A percentile compares a stretch with the other conserved stretches of the same genome.
Evolutionary conservation across 2,113 vertebrate genomes (phyloP).

Genomic region (Coreoperca whiteheadi): DNA sequence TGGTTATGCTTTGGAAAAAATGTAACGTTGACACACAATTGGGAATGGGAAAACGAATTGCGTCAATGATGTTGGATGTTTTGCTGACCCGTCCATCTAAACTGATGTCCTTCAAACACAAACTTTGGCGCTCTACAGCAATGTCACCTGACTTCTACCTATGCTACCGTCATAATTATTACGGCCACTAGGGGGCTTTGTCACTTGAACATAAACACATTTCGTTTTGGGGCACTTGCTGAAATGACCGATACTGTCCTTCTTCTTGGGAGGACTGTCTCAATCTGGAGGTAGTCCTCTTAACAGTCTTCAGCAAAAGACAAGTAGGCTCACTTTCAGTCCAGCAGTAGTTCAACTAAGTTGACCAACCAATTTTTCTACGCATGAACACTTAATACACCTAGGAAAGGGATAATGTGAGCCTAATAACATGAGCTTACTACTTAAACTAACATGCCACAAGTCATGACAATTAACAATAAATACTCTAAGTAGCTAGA

Average conservation of each 20-base stretch:
- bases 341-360: neutral
- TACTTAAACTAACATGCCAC: conserved; percentile 10
- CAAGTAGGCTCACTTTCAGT: neutral
- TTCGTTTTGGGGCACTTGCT: neutral
- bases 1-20: no score
- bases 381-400: neutral
- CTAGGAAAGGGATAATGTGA: neutral
- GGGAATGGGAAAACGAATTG: no score
- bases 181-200: no score
- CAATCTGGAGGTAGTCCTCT: neutral
- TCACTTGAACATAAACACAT: neutral
- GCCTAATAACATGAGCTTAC: conserved; percentile 17
- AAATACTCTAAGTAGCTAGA: conserved; percentile 4
- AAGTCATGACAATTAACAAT: conserved; percentile 21
- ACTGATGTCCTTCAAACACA: no score
- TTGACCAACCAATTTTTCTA: neutral
- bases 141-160: neutral
- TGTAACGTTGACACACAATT: no score
- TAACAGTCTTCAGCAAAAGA: neutral
- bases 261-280: neutral
- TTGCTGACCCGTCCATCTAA: no score
- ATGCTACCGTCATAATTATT: neutral
- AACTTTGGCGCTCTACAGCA: neutral
- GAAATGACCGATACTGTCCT: neutral
- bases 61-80: no score